A percentile compares a stretch with the other conserved stretches of the same genome.
Conservation (phyloP, 2,113 vertebrate genomes). For the Bostrychus sinensis region DNA sequence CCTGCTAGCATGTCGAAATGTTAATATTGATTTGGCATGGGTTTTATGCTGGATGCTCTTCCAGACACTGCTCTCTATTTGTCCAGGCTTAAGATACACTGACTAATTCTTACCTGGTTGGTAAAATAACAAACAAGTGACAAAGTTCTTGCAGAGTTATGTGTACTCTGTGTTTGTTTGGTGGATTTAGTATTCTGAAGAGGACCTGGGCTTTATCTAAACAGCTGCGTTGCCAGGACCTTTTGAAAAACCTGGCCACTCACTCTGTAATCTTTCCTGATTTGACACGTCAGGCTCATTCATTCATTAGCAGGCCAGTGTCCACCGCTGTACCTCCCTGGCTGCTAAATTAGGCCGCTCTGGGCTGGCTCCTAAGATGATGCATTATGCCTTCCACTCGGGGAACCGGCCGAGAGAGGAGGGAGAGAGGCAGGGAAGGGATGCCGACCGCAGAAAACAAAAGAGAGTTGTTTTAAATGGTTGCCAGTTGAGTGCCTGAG, state of each 20-base stretch:
- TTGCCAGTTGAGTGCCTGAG: conserved; percentile 60
- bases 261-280: conserved; percentile 70
- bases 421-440: not conserved
- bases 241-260: conserved; percentile 51
- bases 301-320: conserved; percentile 65
- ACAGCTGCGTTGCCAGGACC: conserved; percentile 62
- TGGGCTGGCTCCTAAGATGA: conserved; percentile 54
- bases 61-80: no score
- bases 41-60: no score
- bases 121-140: no score
- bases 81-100: no score
- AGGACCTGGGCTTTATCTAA: conserved; percentile 56
- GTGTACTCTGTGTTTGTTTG: conserved; percentile 36
- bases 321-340: conserved; percentile 60
- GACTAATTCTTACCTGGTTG: no score
- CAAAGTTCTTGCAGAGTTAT: not conserved
- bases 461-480: conserved; percentile 61
- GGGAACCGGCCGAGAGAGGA: conserved; percentile 31
- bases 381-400: conserved; percentile 57
- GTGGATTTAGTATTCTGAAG: conserved; percentile 63
- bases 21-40: no score
- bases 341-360: conserved; percentile 58
- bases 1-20: no score
- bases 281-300: conserved; percentile 72
- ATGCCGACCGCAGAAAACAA: conserved; percentile 46